These are phyloP conservation scores for Ctenopoma kingsleyae DNA, from an alignment of 2,797 vertebrate species.

Conservation along the genomic window DNA sequence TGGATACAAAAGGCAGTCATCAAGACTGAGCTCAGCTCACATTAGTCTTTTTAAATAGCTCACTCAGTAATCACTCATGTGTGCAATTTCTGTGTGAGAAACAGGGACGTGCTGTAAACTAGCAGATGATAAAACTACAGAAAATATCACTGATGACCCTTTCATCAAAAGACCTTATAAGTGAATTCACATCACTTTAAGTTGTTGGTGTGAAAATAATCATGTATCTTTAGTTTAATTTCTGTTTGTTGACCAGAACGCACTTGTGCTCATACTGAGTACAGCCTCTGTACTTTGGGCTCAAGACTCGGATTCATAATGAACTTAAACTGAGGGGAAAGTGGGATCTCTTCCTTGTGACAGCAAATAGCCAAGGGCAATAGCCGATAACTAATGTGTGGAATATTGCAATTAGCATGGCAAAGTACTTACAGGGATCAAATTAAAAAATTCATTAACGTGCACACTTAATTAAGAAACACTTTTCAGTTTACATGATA, in stretches of 20 bases:
- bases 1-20: conserved; percentile 70
- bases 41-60: conserved; percentile 76
- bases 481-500: conserved; percentile 99
- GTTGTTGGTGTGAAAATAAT: background rate
- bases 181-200: background rate
- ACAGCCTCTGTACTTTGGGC: conserved; percentile 46
- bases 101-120: conserved; percentile 3
- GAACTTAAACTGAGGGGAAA: conserved; percentile 88
- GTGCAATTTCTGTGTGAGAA: conserved; percentile 23
- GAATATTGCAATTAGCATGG: conserved; percentile 99
- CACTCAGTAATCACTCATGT: conserved; percentile 55
- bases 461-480: conserved; percentile 99
- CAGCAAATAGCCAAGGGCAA: conserved; percentile 99
- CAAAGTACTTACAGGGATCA: conserved; percentile 99
- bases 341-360: conserved; percentile 86
- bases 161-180: background rate
- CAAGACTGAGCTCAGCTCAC: conserved; percentile 43
- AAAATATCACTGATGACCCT: conserved; percentile 1
- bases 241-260: background rate
- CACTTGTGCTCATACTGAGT: background rate
- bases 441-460: conserved; percentile 99
- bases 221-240: background rate
- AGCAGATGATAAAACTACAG: conserved; percentile 23
- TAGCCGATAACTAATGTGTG: conserved; percentile 99
- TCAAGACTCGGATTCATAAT: conserved; percentile 77